These are phyloP conservation scores for Itoplectis maculator DNA, from an alignment of 2,888 invertebrate genomes.

Conservation along the genomic window DNA sequence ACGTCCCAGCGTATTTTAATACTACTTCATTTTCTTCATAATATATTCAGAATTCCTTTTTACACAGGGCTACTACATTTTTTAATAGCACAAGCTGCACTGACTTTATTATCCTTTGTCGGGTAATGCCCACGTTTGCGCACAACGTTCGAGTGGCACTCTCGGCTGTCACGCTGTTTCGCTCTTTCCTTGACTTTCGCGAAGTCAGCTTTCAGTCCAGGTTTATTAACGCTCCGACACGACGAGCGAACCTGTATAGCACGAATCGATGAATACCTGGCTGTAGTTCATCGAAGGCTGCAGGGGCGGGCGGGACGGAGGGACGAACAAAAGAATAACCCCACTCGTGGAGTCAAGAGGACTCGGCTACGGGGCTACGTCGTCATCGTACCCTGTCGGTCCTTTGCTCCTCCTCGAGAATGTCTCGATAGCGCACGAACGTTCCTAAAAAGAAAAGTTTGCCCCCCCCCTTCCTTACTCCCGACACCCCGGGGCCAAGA, in stretches of 20 bases:
- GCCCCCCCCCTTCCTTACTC: not conserved
- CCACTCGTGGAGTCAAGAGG: conserved; percentile 66
- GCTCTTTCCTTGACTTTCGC: conserved; percentile 47
- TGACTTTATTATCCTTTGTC: conserved; percentile 44
- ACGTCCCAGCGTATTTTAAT: not conserved
- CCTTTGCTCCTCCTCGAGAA: conserved; percentile 21
- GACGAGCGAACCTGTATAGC: conserved; percentile 52
- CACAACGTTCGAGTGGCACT: conserved; percentile 51
- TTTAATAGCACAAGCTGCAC: conserved; percentile 23
- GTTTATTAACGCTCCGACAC: conserved; percentile 69
- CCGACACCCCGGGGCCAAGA: not conserved
- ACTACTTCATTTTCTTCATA: not conserved
- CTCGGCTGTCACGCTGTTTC: conserved; percentile 26
- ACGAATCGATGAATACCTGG: conserved; percentile 69
- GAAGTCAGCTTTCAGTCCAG: conserved; percentile 58
- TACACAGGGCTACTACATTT: conserved; percentile 13
- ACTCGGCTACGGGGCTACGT: conserved; percentile 23
- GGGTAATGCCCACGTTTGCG: conserved; percentile 36
- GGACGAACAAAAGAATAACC: conserved; percentile 66
- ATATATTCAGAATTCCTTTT: conserved; percentile 14
- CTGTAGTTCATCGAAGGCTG: conserved; percentile 49
- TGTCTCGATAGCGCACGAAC: conserved; percentile 50
- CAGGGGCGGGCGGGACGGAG: not conserved
- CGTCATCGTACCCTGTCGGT: conserved; percentile 37
- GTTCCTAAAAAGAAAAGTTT: conserved; percentile 2